Conservation (phyloP, 2,888 invertebrate genomes). For the Mimas tiliae region DNA sequence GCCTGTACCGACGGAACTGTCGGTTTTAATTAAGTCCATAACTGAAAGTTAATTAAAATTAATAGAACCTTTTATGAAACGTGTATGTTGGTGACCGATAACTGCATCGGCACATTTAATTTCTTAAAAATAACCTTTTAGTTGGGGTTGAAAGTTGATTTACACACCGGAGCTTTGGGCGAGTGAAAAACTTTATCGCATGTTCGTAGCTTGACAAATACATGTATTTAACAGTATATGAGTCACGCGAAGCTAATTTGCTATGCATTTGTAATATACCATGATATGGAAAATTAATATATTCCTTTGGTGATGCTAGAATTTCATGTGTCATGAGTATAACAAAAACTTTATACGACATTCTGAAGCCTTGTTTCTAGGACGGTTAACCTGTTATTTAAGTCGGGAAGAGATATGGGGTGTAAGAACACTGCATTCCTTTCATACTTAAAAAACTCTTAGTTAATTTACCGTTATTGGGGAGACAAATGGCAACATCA, state of each 20-base stretch:
- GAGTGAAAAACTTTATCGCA: slow-evolving; percentile 1
- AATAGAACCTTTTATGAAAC: slow-evolving; percentile 41
- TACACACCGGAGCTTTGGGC: not conserved
- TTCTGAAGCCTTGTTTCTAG: too few species aligned
- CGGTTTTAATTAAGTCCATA: slow-evolving; percentile 51
- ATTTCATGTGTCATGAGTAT: not conserved
- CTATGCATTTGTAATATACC: slow-evolving; percentile 11
- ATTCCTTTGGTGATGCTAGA: not conserved
- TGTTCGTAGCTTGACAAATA: slow-evolving; percentile 12
- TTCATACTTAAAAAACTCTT: too few species aligned
- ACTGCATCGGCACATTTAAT: slow-evolving; percentile 29
- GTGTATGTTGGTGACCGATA: slow-evolving; percentile 27
- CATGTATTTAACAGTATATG: not conserved
- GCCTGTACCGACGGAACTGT: slow-evolving; percentile 37
- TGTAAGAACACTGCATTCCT: too few species aligned
- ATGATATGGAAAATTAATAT: not conserved
- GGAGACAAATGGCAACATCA: too few species aligned
- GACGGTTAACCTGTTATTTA: too few species aligned
- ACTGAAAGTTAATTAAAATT: slow-evolving; percentile 46
- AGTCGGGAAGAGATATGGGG: too few species aligned
- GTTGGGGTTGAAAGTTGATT: slow-evolving; percentile 5
- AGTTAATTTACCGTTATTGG: too few species aligned
- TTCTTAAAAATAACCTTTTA: slow-evolving; percentile 25
- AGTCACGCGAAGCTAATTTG: not conserved
- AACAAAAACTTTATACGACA: too few species aligned